Percentiles rank a stretch among this genome's conserved stretches.
Evolutionary conservation across 2,888 invertebrate genomes (phyloP).

Genomic region (Phlogophora meticulosa): DNA sequence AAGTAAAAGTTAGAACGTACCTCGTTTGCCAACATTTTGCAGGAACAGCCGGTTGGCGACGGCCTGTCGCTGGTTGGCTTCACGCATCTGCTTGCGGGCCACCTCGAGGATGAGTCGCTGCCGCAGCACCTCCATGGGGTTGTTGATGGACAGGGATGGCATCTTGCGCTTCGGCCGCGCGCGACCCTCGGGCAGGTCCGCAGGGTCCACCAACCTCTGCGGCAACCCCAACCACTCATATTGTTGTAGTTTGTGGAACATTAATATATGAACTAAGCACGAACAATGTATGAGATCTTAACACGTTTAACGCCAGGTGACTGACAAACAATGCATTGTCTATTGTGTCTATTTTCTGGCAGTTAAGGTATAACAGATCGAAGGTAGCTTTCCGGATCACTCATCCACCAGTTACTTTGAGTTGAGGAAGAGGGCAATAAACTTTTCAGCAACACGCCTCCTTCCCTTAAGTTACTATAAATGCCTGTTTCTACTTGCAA

Average conservation of each 20-base stretch:
- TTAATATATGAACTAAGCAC: neutral
- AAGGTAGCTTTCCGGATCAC: no score
- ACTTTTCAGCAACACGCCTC: neutral
- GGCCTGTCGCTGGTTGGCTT: constrained; percentile 93
- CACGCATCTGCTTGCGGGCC: constrained; percentile 95
- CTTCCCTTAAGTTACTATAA: no score
- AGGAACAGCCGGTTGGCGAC: constrained; percentile 94
- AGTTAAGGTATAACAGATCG: no score
- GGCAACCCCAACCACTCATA: constrained; percentile 54
- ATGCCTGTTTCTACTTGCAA: no score
- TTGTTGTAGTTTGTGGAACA: constrained; percentile 35
- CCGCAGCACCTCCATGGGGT: constrained; percentile 96
- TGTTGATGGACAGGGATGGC: constrained; percentile 95
- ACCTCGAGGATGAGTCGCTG: constrained; percentile 95
- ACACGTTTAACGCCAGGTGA: no score
- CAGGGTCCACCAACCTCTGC: constrained; percentile 75
- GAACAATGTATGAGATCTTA: no score
- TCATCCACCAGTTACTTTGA: no score
- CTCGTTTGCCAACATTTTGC: constrained; percentile 95
- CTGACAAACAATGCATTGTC: no score
- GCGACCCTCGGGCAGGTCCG: constrained; percentile 77
- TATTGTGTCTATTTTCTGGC: no score
- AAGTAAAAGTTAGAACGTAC: constrained; percentile 59
- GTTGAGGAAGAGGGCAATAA: neutral
- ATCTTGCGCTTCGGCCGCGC: constrained; percentile 91